These are phyloP conservation scores for Odontomachus brunneus DNA, from an alignment of 1,140 invertebrate species.

Conservation along the genomic window DNA sequence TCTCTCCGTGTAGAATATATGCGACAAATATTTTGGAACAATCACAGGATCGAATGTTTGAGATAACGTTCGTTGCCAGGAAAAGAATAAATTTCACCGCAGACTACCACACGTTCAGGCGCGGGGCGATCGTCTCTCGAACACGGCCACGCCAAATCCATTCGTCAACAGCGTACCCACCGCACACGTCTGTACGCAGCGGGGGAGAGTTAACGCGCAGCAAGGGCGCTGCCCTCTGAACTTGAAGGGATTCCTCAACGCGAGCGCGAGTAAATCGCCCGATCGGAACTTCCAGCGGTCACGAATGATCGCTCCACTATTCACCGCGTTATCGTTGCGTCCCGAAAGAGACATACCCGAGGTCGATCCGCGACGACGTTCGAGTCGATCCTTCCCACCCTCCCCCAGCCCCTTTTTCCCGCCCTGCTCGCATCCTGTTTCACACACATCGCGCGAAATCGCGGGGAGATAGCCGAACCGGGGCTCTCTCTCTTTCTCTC, in stretches of 20 bases:
- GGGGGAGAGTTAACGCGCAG: constrained; percentile 82
- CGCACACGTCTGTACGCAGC: constrained; percentile 77
- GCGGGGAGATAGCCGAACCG: constrained; percentile 8
- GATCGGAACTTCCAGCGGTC: constrained; percentile 62
- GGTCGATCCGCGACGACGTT: constrained; percentile 22
- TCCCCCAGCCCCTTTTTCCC: neutral
- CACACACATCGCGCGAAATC: neutral
- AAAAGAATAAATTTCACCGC: neutral
- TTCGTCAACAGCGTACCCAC: constrained; percentile 79
- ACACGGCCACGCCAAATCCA: constrained; percentile 70
- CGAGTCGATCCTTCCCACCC: neutral
- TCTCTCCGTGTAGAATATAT: too few relatives aligned
- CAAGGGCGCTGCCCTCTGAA: constrained; percentile 81
- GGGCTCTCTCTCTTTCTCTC: neutral
- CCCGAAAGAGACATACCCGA: constrained; percentile 32
- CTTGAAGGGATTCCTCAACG: constrained; percentile 74
- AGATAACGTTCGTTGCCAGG: too few relatives aligned
- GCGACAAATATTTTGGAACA: too few relatives aligned
- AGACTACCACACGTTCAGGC: neutral
- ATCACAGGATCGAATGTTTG: too few relatives aligned
- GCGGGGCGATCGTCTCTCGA: neutral
- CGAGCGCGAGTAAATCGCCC: constrained; percentile 74
- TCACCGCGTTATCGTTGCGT: constrained; percentile 65
- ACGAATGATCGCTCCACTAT: constrained; percentile 30
- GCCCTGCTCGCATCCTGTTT: too few relatives aligned